Evolutionary conservation across 2,888 invertebrate species (phyloP).

Genomic region (Galerucella calmariensis): DNA sequence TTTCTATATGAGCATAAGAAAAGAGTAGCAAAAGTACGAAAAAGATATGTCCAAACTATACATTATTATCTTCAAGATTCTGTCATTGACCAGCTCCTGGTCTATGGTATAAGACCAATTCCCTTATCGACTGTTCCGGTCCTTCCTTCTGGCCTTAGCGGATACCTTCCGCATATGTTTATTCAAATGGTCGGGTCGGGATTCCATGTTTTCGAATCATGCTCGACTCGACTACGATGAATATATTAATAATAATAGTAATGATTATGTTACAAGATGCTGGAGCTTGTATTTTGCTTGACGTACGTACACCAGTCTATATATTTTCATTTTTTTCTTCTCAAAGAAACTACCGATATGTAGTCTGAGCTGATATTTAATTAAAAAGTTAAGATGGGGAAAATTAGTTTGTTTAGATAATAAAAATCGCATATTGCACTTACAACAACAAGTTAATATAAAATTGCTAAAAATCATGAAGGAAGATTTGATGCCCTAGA

Average conservation of each 20-base stretch:
- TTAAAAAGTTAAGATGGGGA: no score
- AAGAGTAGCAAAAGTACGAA: no score
- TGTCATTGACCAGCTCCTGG: slow-evolving; percentile 6
- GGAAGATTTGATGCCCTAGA: no score
- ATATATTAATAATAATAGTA: slow-evolving; percentile 35
- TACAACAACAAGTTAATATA: no score
- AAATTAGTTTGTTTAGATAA: no score
- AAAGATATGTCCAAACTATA: no score
- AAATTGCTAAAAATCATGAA: no score
- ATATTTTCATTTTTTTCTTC: neutral
- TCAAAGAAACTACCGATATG: no score
- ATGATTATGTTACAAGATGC: slow-evolving; percentile 37
- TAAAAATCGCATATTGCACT: no score
- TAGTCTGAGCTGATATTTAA: no score
- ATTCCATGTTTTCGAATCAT: slow-evolving; percentile 54
- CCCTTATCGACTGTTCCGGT: slow-evolving; percentile 46
- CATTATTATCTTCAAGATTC: no score
- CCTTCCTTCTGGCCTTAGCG: slow-evolving; percentile 43
- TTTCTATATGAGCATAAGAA: no score
- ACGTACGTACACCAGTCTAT: slow-evolving; percentile 54
- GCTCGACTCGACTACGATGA: slow-evolving; percentile 64
- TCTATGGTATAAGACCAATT: slow-evolving; percentile 35
- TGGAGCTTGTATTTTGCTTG: slow-evolving; percentile 49
- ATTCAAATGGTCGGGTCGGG: slow-evolving; percentile 51
- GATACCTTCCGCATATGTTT: slow-evolving; percentile 53